These are phyloP conservation scores for Venustoraphidia nigricollis DNA, from an alignment of 2,888 invertebrate genomes.

Conservation along the genomic window DNA sequence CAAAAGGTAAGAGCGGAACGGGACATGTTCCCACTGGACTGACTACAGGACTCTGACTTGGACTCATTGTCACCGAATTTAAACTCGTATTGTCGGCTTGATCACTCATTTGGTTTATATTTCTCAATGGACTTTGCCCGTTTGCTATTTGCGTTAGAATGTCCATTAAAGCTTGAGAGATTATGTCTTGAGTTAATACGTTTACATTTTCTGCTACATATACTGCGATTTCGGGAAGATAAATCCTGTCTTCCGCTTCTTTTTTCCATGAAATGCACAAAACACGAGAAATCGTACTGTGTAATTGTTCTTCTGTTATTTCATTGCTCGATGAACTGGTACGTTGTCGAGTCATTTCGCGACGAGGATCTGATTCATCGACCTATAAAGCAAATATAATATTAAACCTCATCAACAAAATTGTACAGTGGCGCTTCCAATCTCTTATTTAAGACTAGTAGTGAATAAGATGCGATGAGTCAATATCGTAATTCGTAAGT, in stretches of 20 bases:
- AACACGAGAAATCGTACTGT: conserved; percentile 48
- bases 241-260: conserved; percentile 28
- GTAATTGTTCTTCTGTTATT: conserved; percentile 46
- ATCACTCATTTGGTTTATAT: conserved; percentile 14
- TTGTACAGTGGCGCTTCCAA: no score
- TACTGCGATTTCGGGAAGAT: conserved; percentile 30
- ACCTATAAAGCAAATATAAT: conserved; percentile 19
- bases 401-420: no score
- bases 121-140: conserved; percentile 25
- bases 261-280: conserved; percentile 54
- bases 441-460: no score
- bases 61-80: conserved; percentile 26
- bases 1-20: conserved; percentile 20
- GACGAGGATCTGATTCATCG: conserved; percentile 37
- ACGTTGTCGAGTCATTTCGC: conserved; percentile 26
- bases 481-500: no score
- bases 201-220: conserved; percentile 13
- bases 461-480: no score
- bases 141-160: conserved; percentile 20
- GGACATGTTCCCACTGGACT: conserved; percentile 21
- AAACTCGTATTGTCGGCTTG: conserved; percentile 24
- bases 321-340: conserved; percentile 33
- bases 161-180: conserved; percentile 22
- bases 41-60: conserved; percentile 26
- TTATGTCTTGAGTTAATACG: conserved; percentile 9